A percentile compares a stretch with the other conserved stretches of the same genome.
Conservation (phyloP, 2,113 vertebrate genomes). For the Tetrao urogallus region DNA sequence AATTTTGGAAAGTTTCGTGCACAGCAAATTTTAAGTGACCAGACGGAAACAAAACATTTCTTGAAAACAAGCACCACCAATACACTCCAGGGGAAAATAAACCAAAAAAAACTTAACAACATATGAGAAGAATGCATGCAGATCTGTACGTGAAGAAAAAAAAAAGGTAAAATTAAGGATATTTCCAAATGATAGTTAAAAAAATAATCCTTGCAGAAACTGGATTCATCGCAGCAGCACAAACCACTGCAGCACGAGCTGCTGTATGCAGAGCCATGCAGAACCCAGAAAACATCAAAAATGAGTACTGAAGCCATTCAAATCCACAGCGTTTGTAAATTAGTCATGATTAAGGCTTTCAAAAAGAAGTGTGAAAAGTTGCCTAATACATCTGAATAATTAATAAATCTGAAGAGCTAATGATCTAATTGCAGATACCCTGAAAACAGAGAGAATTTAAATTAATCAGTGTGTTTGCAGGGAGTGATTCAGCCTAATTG, state of each 20-base stretch:
- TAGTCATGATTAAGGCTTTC: conserved; percentile 43
- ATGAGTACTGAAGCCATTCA: not conserved
- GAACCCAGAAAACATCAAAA: not conserved
- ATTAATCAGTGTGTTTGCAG: conserved; percentile 13
- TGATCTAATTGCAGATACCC: conserved; percentile 66
- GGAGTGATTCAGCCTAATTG: conserved; percentile 54
- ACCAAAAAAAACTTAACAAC: not conserved
- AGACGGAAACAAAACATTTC: conserved; percentile 19
- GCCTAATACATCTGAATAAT: conserved; percentile 58
- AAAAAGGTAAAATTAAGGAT: accelerated
- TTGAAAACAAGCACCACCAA: conserved; percentile 8
- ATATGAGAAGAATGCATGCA: not conserved
- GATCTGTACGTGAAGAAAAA: not conserved
- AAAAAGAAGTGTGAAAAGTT: conserved; percentile 33
- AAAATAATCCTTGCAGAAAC: not conserved
- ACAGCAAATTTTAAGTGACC: not conserved
- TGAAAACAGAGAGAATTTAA: conserved; percentile 50
- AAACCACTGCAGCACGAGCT: not conserved
- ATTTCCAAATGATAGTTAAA: accelerated
- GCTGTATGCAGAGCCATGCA: not conserved
- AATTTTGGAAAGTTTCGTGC: conserved; percentile 28
- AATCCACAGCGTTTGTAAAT: conserved; percentile 11
- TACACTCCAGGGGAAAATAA: conserved; percentile 18
- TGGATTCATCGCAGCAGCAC: not conserved
- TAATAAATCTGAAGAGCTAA: conserved; percentile 67